These are phyloP conservation scores for Clostera curtula DNA, from an alignment of 2,888 invertebrate genomes.

Conservation along the genomic window DNA sequence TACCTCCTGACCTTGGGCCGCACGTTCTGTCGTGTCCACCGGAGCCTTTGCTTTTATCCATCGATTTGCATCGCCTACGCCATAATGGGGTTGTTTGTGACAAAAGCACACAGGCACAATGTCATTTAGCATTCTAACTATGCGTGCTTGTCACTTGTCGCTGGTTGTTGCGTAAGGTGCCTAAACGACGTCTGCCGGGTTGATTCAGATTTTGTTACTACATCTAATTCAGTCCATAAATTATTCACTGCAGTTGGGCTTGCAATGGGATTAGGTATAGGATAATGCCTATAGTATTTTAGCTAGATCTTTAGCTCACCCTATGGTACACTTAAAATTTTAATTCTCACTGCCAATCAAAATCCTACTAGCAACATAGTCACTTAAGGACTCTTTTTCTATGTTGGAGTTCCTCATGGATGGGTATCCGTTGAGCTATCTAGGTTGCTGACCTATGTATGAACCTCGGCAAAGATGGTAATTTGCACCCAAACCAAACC, in stretches of 20 bases:
- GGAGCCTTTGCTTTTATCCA: conserved; percentile 41
- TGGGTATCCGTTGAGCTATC: no score
- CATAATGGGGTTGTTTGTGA: conserved; percentile 40
- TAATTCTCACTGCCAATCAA: no score
- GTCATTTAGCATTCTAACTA: conserved; percentile 39
- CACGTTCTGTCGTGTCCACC: conserved; percentile 32
- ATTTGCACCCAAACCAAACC: no score
- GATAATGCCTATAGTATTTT: no score
- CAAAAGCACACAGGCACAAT: conserved; percentile 44
- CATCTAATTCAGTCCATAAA: neutral
- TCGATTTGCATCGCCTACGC: conserved; percentile 34
- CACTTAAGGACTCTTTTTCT: no score
- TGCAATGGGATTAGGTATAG: no score
- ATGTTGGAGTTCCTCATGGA: no score
- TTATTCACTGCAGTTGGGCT: neutral
- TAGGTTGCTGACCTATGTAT: no score
- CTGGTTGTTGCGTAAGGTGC: conserved; percentile 22
- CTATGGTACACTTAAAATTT: no score
- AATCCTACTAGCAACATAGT: no score
- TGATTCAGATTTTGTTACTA: neutral
- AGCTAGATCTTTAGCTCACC: no score
- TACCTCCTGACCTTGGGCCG: conserved; percentile 14
- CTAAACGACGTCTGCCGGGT: conserved; percentile 1
- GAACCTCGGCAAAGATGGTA: no score
- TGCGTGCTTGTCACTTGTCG: conserved; percentile 24